Evolutionary conservation across 1,140 invertebrate species (phyloP).

Genomic region (Bombus terrestris): DNA sequence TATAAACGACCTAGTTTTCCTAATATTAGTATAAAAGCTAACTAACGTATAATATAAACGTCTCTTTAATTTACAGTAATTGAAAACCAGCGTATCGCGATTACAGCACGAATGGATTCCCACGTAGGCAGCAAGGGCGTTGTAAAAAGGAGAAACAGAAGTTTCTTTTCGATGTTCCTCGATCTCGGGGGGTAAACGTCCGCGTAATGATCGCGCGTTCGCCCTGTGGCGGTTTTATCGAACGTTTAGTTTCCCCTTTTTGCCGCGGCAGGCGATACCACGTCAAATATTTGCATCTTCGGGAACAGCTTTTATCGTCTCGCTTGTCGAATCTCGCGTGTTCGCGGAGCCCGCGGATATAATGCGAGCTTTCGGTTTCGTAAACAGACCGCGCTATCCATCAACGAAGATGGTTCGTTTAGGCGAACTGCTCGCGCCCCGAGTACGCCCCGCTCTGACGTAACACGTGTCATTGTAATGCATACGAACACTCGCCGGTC

Average conservation of each 20-base stretch:
- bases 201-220: conserved; percentile 17
- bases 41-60: background rate
- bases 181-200: conserved; percentile 2
- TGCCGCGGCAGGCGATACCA: background rate
- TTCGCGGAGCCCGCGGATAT: conserved; percentile 14
- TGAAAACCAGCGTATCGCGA: background rate
- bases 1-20: background rate
- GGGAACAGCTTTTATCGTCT: conserved; percentile 37
- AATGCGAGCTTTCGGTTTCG: conserved; percentile 38
- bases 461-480: conserved; percentile 48
- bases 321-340: conserved; percentile 4
- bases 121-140: background rate
- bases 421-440: background rate
- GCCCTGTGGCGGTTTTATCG: conserved; percentile 16
- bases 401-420: conserved; percentile 27
- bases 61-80: background rate
- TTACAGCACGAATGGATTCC: background rate
- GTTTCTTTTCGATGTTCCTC: background rate
- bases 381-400: conserved; percentile 37
- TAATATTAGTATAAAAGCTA: too few species aligned
- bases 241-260: conserved; percentile 12
- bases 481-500: conserved; percentile 31
- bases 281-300: conserved; percentile 52
- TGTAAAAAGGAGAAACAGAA: background rate
- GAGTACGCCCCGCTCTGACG: conserved; percentile 13